Evolutionary conservation across 2,797 vertebrate genomes (phyloP).

Genomic region (Dendrocincla tyrannina): DNA sequence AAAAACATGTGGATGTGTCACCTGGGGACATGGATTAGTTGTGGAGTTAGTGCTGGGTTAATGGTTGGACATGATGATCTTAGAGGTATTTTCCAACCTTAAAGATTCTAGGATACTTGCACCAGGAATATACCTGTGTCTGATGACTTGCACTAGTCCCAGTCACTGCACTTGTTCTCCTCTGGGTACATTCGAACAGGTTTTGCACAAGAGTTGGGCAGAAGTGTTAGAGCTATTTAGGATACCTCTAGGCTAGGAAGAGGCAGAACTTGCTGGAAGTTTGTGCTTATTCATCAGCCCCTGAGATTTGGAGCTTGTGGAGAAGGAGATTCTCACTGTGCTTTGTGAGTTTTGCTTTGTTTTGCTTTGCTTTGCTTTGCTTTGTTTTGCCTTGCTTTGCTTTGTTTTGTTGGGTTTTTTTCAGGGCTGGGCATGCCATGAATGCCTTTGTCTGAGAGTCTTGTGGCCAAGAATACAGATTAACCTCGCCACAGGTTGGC

Average conservation of each 20-base stretch:
- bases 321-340: slow-evolving; percentile 16
- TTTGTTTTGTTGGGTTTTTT: not conserved
- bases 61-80: not conserved
- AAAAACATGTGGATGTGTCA: not conserved
- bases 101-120: not conserved
- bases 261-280: slow-evolving; percentile 47
- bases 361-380: not conserved
- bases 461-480: not conserved
- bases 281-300: slow-evolving; percentile 14
- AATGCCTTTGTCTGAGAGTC: not conserved
- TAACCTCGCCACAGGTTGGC: not conserved
- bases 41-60: not conserved
- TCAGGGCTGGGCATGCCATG: slow-evolving; percentile 13
- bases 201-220: not conserved
- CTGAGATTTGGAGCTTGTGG: not conserved
- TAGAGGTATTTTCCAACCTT: not conserved
- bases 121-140: not conserved
- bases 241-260: slow-evolving; percentile 31
- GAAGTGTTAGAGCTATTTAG: not conserved
- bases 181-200: not conserved
- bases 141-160: not conserved
- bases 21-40: not conserved
- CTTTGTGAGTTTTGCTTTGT: not conserved
- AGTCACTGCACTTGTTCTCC: not conserved
- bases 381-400: not conserved